A percentile compares a stretch with the other conserved stretches of the same genome.
Evolutionary conservation across 2,113 vertebrate genomes (phyloP).

Genomic region (Jacana jacana): DNA sequence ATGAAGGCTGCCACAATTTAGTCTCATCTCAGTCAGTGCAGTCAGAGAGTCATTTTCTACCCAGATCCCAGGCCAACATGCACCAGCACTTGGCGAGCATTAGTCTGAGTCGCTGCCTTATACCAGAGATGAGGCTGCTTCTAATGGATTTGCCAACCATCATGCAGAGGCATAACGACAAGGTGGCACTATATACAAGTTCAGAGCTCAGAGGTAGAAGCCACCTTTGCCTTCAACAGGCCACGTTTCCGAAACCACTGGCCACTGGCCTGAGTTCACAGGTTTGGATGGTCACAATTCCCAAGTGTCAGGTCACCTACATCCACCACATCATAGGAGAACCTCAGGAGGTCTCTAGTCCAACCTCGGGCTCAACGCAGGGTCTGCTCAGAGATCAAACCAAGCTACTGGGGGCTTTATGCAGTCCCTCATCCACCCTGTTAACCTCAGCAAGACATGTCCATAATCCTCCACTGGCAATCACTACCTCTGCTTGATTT

Average conservation of each 20-base stretch:
- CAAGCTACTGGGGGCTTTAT: not conserved
- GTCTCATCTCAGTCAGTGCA: not conserved
- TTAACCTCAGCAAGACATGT: not conserved
- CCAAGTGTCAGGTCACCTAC: not conserved
- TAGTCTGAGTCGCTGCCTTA: not conserved
- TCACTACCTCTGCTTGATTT: not conserved
- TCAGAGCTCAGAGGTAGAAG: not conserved
- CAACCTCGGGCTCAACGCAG: not conserved
- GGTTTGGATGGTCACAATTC: not conserved
- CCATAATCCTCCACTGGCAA: not conserved
- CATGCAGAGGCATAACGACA: not conserved
- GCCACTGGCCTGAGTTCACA: not conserved
- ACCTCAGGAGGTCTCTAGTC: not conserved
- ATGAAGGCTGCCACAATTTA: accelerated
- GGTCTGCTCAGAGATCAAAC: not conserved
- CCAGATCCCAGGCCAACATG: not conserved
- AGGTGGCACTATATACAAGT: not conserved
- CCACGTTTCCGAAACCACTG: not conserved
- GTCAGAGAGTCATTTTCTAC: not conserved
- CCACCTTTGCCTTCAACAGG: not conserved
- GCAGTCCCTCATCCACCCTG: not conserved
- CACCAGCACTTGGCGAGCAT: too few species aligned
- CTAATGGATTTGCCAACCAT: not conserved
- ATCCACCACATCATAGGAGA: not conserved
- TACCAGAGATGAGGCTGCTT: not conserved